Conservation (phyloP, 1,140 invertebrate species). For the Aphaenogaster rudis region DNA sequence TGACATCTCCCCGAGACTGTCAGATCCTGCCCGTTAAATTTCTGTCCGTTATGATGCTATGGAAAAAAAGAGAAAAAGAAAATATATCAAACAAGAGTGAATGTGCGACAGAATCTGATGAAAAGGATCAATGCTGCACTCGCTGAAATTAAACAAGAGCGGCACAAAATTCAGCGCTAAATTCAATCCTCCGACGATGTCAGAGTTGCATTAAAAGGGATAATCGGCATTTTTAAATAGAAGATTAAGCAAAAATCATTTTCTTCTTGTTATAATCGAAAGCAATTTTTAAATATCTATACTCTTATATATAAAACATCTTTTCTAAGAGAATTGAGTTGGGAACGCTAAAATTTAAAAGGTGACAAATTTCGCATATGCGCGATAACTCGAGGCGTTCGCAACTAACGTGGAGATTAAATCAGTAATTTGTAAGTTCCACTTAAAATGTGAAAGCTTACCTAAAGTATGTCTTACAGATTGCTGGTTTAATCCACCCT, state of each 20-base stretch:
- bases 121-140: conserved; percentile 9
- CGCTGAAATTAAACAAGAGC: conserved; percentile 24
- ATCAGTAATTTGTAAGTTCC: conserved; percentile 34
- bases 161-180: background rate
- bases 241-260: background rate
- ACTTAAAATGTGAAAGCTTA: conserved; percentile 21
- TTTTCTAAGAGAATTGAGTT: background rate
- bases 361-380: background rate
- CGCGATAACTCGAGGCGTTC: background rate
- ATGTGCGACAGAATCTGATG: background rate
- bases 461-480: conserved; percentile 6
- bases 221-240: conserved; percentile 5
- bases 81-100: background rate
- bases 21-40: background rate
- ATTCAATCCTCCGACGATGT: background rate
- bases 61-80: background rate
- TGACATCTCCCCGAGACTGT: background rate
- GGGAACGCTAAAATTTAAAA: background rate
- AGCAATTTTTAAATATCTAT: background rate
- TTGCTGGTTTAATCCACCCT: conserved; percentile 20
- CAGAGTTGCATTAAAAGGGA: background rate
- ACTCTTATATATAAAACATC: background rate
- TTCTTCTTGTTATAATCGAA: background rate
- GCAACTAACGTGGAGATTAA: background rate
- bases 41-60: conserved; percentile 1